Evolutionary conservation across 2,113 vertebrate species (phyloP).

Genomic region (Panthera tigris): DNA sequence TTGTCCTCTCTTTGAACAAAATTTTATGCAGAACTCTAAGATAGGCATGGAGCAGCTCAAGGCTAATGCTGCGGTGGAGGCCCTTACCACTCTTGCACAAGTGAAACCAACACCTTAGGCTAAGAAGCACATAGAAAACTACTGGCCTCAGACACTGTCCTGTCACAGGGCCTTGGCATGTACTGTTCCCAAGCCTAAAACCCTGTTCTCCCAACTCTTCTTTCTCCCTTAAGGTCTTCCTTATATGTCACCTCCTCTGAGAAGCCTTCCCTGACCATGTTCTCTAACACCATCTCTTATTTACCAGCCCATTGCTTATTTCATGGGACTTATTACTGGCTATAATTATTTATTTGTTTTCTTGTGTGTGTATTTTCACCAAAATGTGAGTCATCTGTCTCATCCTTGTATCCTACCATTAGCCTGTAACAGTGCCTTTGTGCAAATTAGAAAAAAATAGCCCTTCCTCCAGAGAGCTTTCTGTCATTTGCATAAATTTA

Average conservation of each 20-base stretch:
- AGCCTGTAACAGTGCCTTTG: not conserved
- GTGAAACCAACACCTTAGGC: not conserved
- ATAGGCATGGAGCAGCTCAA: not conserved
- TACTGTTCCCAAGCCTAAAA: not conserved
- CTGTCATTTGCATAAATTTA: not conserved
- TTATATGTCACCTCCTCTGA: not conserved
- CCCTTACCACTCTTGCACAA: not conserved
- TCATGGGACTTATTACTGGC: not conserved
- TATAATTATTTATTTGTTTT: not conserved
- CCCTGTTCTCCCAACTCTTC: not conserved
- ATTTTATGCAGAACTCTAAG: not conserved
- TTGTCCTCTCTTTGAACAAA: not conserved
- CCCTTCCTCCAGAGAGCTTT: not conserved
- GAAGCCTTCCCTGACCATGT: not conserved
- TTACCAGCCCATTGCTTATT: not conserved
- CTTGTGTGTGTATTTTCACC: not conserved
- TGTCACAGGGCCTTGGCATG: not conserved
- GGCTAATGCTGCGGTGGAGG: not conserved
- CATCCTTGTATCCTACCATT: not conserved
- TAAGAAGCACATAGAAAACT: not conserved
- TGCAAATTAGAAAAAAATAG: not conserved
- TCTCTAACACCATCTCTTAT: not conserved
- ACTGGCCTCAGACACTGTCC: not conserved
- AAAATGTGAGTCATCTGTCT: not conserved
- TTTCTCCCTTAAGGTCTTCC: not conserved